phyloP scores from a whole-genome alignment of 2,888 invertebrate species.

The Himalopsyche japonica region DNA sequence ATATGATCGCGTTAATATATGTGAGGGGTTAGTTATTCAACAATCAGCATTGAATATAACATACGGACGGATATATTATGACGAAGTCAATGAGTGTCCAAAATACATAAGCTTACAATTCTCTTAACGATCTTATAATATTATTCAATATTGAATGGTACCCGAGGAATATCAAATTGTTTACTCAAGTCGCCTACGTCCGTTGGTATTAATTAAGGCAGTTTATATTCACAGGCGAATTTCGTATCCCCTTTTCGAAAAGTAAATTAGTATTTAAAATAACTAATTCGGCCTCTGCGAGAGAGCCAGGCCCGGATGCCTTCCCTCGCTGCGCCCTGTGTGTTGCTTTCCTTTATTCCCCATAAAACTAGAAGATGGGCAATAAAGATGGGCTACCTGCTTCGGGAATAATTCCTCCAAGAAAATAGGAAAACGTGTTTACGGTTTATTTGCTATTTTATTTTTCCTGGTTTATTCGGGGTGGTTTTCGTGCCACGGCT shows the following conservation, averaged over 20 bases:
- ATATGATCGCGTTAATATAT: too few relatives aligned
- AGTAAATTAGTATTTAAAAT: not conserved
- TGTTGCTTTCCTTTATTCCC: not conserved
- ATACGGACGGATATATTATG: too few relatives aligned
- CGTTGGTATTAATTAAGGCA: not conserved
- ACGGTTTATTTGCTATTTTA: not conserved
- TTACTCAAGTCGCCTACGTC: not conserved
- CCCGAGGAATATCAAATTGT: not conserved
- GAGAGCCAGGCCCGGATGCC: not conserved
- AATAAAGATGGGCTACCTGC: not conserved
- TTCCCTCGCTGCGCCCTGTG: not conserved
- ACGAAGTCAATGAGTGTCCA: too few relatives aligned
- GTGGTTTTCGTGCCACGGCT: not conserved
- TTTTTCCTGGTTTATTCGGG: not conserved
- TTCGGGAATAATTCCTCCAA: not conserved
- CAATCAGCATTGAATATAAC: too few relatives aligned
- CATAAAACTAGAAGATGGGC: slow-evolving; percentile 1
- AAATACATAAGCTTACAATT: too few relatives aligned
- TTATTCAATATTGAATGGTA: not conserved
- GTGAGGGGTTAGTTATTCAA: too few relatives aligned
- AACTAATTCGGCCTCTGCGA: not conserved
- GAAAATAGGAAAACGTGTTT: slow-evolving; percentile 2
- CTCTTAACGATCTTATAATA: not conserved
- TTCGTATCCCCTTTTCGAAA: not conserved
- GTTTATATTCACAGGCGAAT: not conserved